phyloP scores from a whole-genome alignment of 2,797 vertebrate genomes.

The Pristis pectinata region DNA sequence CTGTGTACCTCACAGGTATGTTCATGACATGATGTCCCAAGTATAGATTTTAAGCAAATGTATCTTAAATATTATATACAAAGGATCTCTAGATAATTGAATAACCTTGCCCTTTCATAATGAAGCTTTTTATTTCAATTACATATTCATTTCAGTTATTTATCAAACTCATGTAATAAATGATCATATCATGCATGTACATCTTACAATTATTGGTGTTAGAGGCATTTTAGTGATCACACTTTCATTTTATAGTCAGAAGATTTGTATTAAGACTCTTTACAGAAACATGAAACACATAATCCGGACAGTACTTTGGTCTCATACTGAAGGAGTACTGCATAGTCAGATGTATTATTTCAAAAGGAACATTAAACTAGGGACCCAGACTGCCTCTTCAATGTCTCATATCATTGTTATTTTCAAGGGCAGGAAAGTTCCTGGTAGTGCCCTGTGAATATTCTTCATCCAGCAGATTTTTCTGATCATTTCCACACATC shows the following conservation, averaged over 20 bases:
- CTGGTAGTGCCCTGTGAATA: not conserved
- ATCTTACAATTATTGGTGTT: not conserved
- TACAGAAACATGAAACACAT: not conserved
- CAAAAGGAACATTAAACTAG: not conserved
- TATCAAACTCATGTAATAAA: not conserved
- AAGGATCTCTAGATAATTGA: not conserved
- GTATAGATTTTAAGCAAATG: not conserved
- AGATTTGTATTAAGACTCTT: not conserved
- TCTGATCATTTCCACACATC: no score
- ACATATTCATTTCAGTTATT: not conserved
- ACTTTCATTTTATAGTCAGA: not conserved
- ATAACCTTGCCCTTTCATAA: not conserved
- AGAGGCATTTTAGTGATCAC: not conserved
- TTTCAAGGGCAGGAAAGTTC: not conserved
- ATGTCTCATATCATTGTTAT: not conserved
- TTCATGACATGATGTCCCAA: not conserved
- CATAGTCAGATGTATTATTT: not conserved
- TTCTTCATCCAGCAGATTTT: not conserved
- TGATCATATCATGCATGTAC: not conserved
- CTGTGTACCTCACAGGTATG: not conserved
- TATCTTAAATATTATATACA: not conserved
- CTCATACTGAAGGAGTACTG: not conserved
- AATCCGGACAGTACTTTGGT: not conserved
- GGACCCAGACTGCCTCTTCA: not conserved
- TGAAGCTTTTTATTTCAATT: not conserved